Percentiles rank a stretch among this genome's conserved stretches.
Evolutionary conservation across 2,113 vertebrate genomes (phyloP).

Genomic region (Sialia sialis): DNA sequence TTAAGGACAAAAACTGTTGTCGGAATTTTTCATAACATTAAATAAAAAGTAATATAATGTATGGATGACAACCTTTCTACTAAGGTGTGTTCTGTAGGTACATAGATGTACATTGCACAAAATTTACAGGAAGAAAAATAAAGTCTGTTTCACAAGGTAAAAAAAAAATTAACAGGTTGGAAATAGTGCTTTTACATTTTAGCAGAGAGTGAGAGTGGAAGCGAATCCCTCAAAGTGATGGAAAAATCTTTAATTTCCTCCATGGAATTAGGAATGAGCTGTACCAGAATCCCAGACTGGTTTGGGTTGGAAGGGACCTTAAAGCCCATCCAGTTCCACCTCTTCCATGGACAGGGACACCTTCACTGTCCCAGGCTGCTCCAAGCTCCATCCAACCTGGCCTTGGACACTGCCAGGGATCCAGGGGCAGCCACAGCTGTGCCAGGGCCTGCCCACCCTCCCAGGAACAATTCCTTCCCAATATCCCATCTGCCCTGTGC

Average conservation of each 20-base stretch:
- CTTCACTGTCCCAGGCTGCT: background rate
- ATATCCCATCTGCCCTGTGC: rapidly evolving
- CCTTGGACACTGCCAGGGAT: background rate
- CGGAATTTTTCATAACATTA: constrained; percentile 54
- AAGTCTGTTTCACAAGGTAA: constrained; percentile 32
- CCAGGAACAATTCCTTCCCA: rapidly evolving
- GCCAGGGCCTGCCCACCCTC: background rate
- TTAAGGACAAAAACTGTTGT: constrained; percentile 51
- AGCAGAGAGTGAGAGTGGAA: background rate
- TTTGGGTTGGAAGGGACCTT: rapidly evolving
- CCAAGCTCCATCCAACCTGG: background rate
- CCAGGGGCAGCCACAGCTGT: background rate
- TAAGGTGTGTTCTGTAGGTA: constrained; percentile 66
- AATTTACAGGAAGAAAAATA: constrained; percentile 36
- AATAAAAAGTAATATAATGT: constrained; percentile 81
- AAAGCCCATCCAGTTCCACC: rapidly evolving
- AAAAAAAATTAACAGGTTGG: background rate
- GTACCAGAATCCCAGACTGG: background rate
- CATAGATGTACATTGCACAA: constrained; percentile 72
- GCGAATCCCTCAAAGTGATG: rapidly evolving
- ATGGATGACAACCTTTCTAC: constrained; percentile 42
- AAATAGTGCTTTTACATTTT: background rate
- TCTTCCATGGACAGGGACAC: background rate
- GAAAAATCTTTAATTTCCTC: background rate
- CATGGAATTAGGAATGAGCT: background rate